Base-by-base conservation (phyloP, 2,888 invertebrate species). In the Blera fallax region DNA sequence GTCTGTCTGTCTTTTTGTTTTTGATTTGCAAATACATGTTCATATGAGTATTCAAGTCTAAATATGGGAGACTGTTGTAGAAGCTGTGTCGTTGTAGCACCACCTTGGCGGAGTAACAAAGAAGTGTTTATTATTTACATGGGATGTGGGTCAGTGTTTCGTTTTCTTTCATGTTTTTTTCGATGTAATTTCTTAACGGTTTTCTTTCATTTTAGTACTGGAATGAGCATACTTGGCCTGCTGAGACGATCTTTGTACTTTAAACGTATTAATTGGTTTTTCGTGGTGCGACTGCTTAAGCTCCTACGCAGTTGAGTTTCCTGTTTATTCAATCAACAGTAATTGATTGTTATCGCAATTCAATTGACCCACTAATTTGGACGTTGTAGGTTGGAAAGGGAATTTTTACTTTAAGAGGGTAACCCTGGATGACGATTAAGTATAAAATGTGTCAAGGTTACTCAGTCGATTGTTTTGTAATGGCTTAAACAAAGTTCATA, bases 61-160 rank as follows among this genome's bases (percentile, higher is more conserved):
- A 45, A 50, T 60, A 21, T 18, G 48, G 16, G 14, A 48, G 34
- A 32, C 24, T 29, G 48, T 60, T 27, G 60, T 50, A 18, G 60
- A 60, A 50, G 34, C 60, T 14, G 40, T 10, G 37, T 37, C 11
- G 37, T 32, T 37, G 60, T 8, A 45, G 14, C 40, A 52, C 21
- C 32, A 65, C 24, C 34, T 74, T 43, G 54, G 11, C 54, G 43
- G 7, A 34, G 16, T 45, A 32, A 58, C 65, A 56, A 76, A 56
- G 37, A 52, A 45, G 16, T 18, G 16, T 65, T 65, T 27, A 29
- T 76, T 76, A 18, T 56, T 54, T 48, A 34, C 76, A 56, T 24
- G 48, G 37, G 76, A 76, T 76, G 45, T 81, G 64, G 81, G 81
- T 81, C 81, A 81, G 56, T 56, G 40, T 69, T 81, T 81, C 56